phyloP scores from a whole-genome alignment of 2,113 vertebrate species.

The Laticauda colubrina region DNA sequence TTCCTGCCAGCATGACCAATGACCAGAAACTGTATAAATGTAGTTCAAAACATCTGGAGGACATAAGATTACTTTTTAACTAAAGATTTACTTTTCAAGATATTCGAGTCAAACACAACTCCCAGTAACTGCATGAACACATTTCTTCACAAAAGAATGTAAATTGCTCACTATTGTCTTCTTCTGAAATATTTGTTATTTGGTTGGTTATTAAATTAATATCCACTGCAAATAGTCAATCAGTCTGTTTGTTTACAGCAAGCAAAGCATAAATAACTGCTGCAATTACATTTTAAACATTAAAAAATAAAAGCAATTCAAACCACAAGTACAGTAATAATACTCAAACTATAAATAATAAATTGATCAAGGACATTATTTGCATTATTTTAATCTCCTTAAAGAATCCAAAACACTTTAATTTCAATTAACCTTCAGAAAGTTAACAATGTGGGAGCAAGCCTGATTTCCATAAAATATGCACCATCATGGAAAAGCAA shows the following conservation, averaged over 20 bases:
- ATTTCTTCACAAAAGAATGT: background rate
- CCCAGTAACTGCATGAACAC: background rate
- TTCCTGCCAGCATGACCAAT: background rate
- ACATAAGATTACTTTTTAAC: background rate
- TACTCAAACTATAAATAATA: background rate
- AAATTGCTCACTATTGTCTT: background rate
- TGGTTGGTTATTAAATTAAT: background rate
- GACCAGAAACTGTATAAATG: background rate
- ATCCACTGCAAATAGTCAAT: background rate
- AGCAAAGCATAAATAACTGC: background rate
- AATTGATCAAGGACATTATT: background rate
- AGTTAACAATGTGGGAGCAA: background rate
- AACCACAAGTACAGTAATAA: background rate
- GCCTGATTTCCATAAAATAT: background rate
- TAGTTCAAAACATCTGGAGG: background rate
- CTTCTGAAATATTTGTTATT: background rate
- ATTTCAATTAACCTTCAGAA: background rate
- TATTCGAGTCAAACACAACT: background rate
- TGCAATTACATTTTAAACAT: background rate
- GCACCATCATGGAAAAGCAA: background rate
- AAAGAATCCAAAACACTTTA: background rate
- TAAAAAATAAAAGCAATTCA: background rate
- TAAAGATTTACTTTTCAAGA: background rate
- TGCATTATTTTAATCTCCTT: background rate
- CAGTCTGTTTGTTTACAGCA: background rate